Evolutionary conservation across 2,888 invertebrate species (phyloP).

Genomic region (Synergus gifuensis): DNA sequence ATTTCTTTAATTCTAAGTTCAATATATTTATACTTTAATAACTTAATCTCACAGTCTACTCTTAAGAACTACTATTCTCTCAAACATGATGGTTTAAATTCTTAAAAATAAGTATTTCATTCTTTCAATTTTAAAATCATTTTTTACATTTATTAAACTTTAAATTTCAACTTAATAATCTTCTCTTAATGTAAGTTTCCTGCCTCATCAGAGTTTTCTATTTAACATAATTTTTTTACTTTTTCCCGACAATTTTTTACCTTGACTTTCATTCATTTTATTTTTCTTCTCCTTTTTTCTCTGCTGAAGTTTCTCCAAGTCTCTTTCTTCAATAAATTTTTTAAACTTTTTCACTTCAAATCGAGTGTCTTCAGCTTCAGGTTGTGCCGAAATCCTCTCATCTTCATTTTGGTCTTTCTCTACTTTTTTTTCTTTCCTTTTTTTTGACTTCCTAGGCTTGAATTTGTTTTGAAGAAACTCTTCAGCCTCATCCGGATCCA

Average conservation of each 20-base stretch:
- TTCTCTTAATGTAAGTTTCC: background rate
- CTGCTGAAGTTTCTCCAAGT: background rate
- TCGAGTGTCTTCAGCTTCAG: background rate
- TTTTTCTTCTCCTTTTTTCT: background rate
- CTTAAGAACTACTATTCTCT: background rate
- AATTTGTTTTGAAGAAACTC: constrained; percentile 77
- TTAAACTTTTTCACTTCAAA: background rate
- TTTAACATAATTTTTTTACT: background rate
- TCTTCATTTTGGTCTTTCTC: background rate
- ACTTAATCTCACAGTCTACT: background rate
- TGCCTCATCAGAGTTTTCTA: background rate
- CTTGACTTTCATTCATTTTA: background rate
- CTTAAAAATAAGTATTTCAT: no score
- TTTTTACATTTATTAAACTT: background rate
- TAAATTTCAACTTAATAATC: background rate
- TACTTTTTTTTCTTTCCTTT: constrained; percentile 20
- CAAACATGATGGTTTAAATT: no score
- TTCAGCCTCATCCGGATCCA: constrained; percentile 89
- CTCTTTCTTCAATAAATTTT: background rate
- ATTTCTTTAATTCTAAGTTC: background rate
- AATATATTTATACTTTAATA: background rate
- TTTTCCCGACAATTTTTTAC: background rate
- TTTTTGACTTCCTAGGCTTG: constrained; percentile 62
- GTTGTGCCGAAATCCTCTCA: background rate
- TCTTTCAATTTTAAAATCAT: background rate